phyloP scores from a whole-genome alignment of 92 coral and sea anemone genomes.

The Porites lobata region DNA sequence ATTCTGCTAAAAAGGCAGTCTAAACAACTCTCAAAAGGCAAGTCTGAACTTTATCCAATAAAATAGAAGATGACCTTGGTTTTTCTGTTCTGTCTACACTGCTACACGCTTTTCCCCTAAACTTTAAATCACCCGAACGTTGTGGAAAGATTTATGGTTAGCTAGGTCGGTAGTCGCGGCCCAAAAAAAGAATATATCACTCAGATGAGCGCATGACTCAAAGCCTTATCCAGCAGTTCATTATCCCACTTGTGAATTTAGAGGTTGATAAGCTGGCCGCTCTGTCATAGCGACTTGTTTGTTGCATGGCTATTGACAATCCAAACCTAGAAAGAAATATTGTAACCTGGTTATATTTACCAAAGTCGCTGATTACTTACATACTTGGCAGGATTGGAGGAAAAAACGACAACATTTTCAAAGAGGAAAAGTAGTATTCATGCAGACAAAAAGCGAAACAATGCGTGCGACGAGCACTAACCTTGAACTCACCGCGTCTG shows the following conservation, averaged over 20 bases:
- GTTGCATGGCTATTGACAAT: background rate
- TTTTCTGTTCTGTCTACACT: conserved; percentile 13
- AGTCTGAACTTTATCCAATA: background rate
- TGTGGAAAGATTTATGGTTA: conserved; percentile 1
- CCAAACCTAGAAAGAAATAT: background rate
- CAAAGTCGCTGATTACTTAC: conserved; percentile 27
- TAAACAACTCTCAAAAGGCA: conserved; percentile 1
- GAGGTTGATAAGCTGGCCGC: background rate
- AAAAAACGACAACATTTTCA: background rate
- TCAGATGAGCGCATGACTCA: conserved; percentile 21
- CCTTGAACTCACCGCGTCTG: conserved; percentile 30
- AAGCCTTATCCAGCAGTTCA: background rate
- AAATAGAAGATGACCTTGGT: background rate
- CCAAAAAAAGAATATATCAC: conserved; percentile 32
- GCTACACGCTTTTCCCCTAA: background rate
- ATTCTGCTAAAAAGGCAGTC: conserved; percentile 39
- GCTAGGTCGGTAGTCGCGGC: background rate
- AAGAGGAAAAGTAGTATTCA: background rate
- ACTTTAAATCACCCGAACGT: background rate
- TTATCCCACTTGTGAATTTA: background rate
- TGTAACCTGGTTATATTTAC: background rate
- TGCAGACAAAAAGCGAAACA: background rate
- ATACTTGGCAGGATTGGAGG: conserved; percentile 36
- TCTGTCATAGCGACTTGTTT: conserved; percentile 18
- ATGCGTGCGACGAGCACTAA: conserved; percentile 19